phyloP scores from a whole-genome alignment of 2,113 vertebrate species.

The Chrysemys picta region DNA sequence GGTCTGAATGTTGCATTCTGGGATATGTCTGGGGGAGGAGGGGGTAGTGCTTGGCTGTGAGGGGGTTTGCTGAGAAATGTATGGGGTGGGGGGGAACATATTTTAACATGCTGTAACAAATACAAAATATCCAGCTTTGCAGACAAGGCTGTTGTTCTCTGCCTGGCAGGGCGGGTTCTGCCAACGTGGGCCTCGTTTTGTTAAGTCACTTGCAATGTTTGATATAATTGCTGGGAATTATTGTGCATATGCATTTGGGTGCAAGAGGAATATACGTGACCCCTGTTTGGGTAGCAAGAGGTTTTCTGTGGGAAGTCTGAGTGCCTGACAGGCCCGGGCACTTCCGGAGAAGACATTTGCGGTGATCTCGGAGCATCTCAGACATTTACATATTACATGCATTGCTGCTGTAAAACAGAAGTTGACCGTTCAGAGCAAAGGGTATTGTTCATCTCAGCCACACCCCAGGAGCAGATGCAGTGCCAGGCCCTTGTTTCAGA shows the following conservation, averaged over 20 bases:
- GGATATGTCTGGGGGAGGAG: neutral
- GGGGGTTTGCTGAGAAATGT: neutral
- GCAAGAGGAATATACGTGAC: neutral
- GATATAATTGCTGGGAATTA: neutral
- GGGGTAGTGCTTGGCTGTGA: neutral
- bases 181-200: neutral
- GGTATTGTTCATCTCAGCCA: neutral
- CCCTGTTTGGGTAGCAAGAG: neutral
- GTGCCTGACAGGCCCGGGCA: neutral
- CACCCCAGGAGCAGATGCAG: neutral
- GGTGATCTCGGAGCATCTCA: neutral
- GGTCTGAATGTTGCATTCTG: neutral
- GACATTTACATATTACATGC: neutral
- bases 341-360: neutral
- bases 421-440: neutral
- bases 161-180: neutral
- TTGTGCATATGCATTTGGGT: neutral
- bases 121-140: neutral
- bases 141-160: neutral
- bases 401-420: neutral
- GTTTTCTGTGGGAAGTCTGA: neutral
- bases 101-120: neutral
- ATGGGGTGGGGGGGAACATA: too few relatives aligned
- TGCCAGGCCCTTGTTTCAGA: neutral
- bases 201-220: neutral